Conservation (phyloP, 2,113 vertebrate genomes). For the Bos indicus region DNA sequence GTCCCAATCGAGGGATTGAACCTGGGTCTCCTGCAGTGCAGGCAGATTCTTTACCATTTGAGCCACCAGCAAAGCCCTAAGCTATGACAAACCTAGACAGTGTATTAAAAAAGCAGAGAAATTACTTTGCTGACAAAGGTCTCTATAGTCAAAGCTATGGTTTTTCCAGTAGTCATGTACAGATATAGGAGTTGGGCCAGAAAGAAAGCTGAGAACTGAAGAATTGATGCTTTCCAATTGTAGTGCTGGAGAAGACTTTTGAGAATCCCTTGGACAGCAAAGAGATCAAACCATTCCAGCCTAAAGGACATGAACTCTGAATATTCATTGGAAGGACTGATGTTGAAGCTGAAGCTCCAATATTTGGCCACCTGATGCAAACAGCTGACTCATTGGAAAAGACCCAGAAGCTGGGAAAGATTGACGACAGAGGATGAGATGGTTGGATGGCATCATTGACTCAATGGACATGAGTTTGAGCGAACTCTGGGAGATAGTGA, state of each 20-base stretch:
- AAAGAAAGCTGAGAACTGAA: not conserved
- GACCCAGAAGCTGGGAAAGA: not conserved
- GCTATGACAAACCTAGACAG: not conserved
- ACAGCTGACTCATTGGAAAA: not conserved
- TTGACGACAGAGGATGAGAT: not conserved
- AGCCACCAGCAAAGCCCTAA: not conserved
- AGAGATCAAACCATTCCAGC: not conserved
- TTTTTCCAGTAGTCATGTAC: not conserved
- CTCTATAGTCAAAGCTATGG: not conserved
- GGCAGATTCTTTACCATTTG: not conserved
- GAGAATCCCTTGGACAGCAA: not conserved
- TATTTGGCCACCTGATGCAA: not conserved
- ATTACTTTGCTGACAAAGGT: not conserved
- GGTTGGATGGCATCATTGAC: not conserved
- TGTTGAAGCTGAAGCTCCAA: not conserved
- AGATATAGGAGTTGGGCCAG: not conserved
- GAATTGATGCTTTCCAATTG: not conserved
- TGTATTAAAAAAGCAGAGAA: not conserved
- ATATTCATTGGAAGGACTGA: not conserved
- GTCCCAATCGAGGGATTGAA: not conserved
- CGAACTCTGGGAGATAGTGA: not conserved
- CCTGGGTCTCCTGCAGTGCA: not conserved
- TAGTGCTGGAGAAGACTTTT: not conserved
- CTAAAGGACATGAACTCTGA: not conserved
- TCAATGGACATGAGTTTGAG: not conserved